Percentiles rank a stretch among this genome's conserved stretches.
Conservation (phyloP, 2,797 vertebrate species). For the Coendou prehensilis region DNA sequence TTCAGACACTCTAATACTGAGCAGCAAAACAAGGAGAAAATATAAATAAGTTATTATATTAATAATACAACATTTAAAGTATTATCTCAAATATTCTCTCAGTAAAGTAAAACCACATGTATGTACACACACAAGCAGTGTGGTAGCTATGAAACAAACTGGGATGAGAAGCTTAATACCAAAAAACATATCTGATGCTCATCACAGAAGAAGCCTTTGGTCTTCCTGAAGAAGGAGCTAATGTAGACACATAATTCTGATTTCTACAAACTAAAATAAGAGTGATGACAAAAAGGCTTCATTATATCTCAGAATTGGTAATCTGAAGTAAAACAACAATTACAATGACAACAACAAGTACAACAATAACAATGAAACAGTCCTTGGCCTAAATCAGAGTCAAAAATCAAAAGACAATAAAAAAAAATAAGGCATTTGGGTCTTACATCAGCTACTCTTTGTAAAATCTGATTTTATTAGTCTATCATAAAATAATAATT, state of each 20-base stretch:
- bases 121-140: not conserved
- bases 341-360: not conserved
- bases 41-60: constrained; percentile 3
- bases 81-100: constrained; percentile 28
- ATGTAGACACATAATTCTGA: constrained; percentile 2
- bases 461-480: constrained; percentile 24
- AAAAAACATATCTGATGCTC: not conserved
- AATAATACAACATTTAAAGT: constrained; percentile 29
- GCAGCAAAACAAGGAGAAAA: constrained; percentile 46
- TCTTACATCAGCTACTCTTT: constrained; percentile 1
- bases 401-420: not conserved
- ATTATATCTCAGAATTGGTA: constrained; percentile 16
- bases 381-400: constrained; percentile 4
- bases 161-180: not conserved
- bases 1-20: constrained; percentile 47
- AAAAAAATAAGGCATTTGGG: not conserved
- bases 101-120: constrained; percentile 23
- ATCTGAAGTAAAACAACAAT: constrained; percentile 25
- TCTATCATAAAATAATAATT: not conserved
- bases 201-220: constrained; percentile 17
- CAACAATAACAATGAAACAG: not conserved
- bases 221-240: not conserved
- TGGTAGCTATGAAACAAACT: constrained; percentile 8
- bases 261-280: constrained; percentile 52
- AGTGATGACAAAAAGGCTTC: not conserved